These are phyloP conservation scores for Eupithecia subfuscata DNA, from an alignment of 2,888 invertebrate species.

Conservation along the genomic window DNA sequence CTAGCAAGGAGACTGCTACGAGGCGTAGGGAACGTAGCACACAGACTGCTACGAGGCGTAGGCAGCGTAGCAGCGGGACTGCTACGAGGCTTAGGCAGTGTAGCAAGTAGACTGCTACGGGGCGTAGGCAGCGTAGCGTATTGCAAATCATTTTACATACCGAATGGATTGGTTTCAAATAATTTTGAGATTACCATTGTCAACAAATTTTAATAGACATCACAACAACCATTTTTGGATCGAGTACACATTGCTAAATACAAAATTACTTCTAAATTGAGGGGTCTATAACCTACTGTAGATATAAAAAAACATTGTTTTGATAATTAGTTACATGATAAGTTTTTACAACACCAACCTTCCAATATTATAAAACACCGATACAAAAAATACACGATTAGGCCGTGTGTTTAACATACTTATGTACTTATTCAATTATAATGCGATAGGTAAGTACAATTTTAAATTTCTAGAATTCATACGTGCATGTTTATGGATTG, in stretches of 20 bases:
- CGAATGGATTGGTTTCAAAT: not conserved
- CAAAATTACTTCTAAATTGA: constrained; percentile 44
- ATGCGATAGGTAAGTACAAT: not conserved
- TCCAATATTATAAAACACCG: constrained; percentile 8
- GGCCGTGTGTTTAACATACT: constrained; percentile 1
- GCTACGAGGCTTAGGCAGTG: not conserved
- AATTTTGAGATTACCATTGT: constrained; percentile 52
- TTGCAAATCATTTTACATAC: not conserved
- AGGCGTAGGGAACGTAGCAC: not conserved
- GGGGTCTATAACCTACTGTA: constrained; percentile 16
- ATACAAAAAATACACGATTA: constrained; percentile 16
- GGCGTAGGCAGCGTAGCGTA: not conserved
- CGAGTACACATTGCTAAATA: constrained; percentile 63
- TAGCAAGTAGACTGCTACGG: not conserved
- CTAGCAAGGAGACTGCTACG: not conserved
- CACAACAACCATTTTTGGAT: constrained; percentile 84
- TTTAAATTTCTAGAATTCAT: not conserved
- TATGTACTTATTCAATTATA: not conserved
- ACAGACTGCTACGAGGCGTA: not conserved
- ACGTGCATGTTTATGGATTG: not conserved
- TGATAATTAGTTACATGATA: constrained; percentile 3
- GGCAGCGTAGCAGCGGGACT: not conserved
- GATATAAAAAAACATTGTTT: constrained; percentile 9
- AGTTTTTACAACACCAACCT: not conserved
- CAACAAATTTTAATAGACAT: constrained; percentile 83